Base-by-base conservation (phyloP, 2,113 vertebrate genomes). In the Neodon shergylaensis region DNA sequence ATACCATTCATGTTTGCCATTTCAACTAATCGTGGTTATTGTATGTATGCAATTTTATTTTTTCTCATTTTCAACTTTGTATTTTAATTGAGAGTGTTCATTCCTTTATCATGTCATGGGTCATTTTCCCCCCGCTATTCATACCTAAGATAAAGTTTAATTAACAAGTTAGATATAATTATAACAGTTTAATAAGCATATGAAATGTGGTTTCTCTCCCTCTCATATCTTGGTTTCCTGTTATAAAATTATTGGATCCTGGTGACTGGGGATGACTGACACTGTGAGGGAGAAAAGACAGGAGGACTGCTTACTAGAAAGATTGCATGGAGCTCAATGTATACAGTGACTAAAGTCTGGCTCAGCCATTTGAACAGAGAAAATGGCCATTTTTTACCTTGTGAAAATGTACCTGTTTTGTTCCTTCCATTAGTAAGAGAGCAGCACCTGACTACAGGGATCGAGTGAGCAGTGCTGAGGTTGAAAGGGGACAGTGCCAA, bases 21-120 rank as follows among this genome's bases (percentile, higher is more conserved):
- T 93, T 93, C 90, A 92, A 24, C 11, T 73, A 83, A 78, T 85
- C 24, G 93, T 88, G 28, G 52, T 72, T 79, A 87, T 42, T 76
- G 76, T 73, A 12, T 91, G 19, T 73, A 19, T 88, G 14, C 61
- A n/a, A 31, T 86, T 96, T 73, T 68, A 47, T 92, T 65, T 49
- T n/a, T 87, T 52, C 11, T 87, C 19, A n/a, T 47, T 85, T 70
- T 84, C 6, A 49, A 42, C 6, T 65, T 93, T 84, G 13, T 70
- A 77, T 95, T 93, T 94, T 84, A 93, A 84, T 87, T 76, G 39
- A 44, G 16, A n/a, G 6, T 39, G 21, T 72, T 83, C 16, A n/a
- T 44, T 63, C 81, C 2, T 63, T 84, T 63, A 31, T 63, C 58
- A 65, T 83, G 58, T 63, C 39, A 31, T 83, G 81, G 54, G 81